Conservation (phyloP, 2,888 invertebrate species). For the Habroteleia sp. region DNA sequence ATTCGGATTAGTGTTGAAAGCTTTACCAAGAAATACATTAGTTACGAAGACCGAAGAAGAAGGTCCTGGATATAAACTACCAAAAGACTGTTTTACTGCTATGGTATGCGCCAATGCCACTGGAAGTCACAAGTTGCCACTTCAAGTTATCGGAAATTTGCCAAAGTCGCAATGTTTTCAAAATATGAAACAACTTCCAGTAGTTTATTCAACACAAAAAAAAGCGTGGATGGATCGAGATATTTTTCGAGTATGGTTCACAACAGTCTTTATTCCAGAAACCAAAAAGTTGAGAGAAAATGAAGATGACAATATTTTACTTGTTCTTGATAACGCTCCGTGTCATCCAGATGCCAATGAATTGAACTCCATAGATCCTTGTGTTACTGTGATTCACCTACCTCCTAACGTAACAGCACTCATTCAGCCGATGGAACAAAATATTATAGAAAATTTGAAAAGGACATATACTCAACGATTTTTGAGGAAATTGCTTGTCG, state of each 20-base stretch:
- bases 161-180: slow-evolving; percentile 68
- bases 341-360: slow-evolving; percentile 57
- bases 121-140: slow-evolving; percentile 41
- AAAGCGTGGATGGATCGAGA: slow-evolving; percentile 69
- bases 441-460: slow-evolving; percentile 66
- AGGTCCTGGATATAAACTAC: slow-evolving; percentile 66
- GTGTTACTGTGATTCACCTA: slow-evolving; percentile 60
- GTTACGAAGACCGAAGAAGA: slow-evolving; percentile 59
- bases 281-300: slow-evolving; percentile 48
- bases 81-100: slow-evolving; percentile 67
- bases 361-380: slow-evolving; percentile 42
- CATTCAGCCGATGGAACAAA: slow-evolving; percentile 69
- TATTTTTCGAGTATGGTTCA: slow-evolving; percentile 66
- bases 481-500: too few relatives aligned
- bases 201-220: slow-evolving; percentile 61
- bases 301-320: slow-evolving; percentile 50
- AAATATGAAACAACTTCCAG: slow-evolving; percentile 60
- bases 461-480: too few relatives aligned
- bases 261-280: slow-evolving; percentile 55
- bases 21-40: slow-evolving; percentile 62
- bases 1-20: slow-evolving; percentile 66
- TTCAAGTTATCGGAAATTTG: slow-evolving; percentile 71
- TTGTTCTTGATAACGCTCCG: slow-evolving; percentile 63
- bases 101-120: slow-evolving; percentile 67
- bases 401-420: slow-evolving; percentile 66